Base-by-base conservation (phyloP, 2,888 invertebrate species). In the Eugnorisma glareosa region DNA sequence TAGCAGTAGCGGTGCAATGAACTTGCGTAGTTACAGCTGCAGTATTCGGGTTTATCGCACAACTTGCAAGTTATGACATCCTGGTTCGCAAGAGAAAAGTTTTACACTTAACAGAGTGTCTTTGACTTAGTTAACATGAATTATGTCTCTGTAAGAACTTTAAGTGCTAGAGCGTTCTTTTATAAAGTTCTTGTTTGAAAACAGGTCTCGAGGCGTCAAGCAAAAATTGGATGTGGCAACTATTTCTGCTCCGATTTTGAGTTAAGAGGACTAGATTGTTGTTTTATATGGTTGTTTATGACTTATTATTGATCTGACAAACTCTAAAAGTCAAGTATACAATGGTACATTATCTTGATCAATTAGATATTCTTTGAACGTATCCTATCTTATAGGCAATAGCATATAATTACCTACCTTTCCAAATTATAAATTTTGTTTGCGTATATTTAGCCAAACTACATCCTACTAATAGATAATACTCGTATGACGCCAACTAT, bases 101-200 rank as follows among this genome's bases (percentile, higher is more conserved):
- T 88, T 88, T 83, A 83, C 75, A 85, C 85, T 87, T 80, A 86
- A 82, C 83, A 77, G 78, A 84, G 86, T 83, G 85, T 86, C 86
- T 87, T 85, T 88, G 81, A 86, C 85, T 86, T 86, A 77, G 84
- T 87, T 83, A 82, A 75, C 86, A 87, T 88, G 88, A 86, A 86
- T 88, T 88, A 88, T 86, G 83, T 85, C 81, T 83, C 81, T 79
- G 83, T 83, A 75, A 77, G 67, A 87, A 82, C 75, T 86, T 78
- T 35, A 78, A 81, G 84, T 75, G 77, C 82, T 68, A 45, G 66
- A 75, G 77, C 69, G 75, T 84, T 82, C 84, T 86, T 86, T 84
- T 63, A 73, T 66, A 61, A 81, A 84, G 81, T 82, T 68, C 67
- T 24, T 77, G 77, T 84, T 82, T 74, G 72, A 67, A 84, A 79